A percentile compares a stretch with the other conserved stretches of the same genome.
phyloP scores from a whole-genome alignment of 2,797 vertebrate species.

The Fistularia tabacaria region DNA sequence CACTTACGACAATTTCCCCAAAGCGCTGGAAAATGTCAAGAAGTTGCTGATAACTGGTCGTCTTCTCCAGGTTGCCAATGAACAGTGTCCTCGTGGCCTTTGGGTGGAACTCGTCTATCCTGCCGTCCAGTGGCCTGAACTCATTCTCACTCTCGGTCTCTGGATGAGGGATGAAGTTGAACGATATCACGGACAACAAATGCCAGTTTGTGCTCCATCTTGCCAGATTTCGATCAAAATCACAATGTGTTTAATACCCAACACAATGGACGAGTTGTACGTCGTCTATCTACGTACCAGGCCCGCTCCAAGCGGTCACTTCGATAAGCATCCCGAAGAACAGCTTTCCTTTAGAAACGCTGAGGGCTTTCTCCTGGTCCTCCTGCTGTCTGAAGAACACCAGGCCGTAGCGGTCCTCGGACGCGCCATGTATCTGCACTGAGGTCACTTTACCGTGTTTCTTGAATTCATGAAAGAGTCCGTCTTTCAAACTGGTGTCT shows the following conservation, averaged over 20 bases:
- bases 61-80: conserved; percentile 99
- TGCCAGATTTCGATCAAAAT: background rate
- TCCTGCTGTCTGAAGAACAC: conserved; percentile 99
- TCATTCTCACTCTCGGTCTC: conserved; percentile 99
- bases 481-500: conserved; percentile 99
- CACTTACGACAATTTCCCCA: conserved; percentile 94
- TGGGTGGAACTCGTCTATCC: conserved; percentile 98
- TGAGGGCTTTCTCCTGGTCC: conserved; percentile 97
- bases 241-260: too few relatives aligned
- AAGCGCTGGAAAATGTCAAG: conserved; percentile 97
- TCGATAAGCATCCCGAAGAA: conserved; percentile 99
- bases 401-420: conserved; percentile 94
- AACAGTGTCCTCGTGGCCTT: conserved; percentile 97
- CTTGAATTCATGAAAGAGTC: conserved; percentile 99
- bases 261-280: background rate
- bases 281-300: conserved; percentile 75
- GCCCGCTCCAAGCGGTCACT: conserved; percentile 96
- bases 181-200: background rate
- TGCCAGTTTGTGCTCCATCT: background rate
- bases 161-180: conserved; percentile 30
- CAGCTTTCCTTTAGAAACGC: conserved; percentile 95
- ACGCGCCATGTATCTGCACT: conserved; percentile 95
- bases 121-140: conserved; percentile 94
- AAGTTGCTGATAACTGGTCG: conserved; percentile 94
- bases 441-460: conserved; percentile 99